Evolutionary conservation across 2,888 invertebrate species (phyloP), one percentile per base, ranked within the genome.

Genomic region (Operophtera brumata): DNA sequence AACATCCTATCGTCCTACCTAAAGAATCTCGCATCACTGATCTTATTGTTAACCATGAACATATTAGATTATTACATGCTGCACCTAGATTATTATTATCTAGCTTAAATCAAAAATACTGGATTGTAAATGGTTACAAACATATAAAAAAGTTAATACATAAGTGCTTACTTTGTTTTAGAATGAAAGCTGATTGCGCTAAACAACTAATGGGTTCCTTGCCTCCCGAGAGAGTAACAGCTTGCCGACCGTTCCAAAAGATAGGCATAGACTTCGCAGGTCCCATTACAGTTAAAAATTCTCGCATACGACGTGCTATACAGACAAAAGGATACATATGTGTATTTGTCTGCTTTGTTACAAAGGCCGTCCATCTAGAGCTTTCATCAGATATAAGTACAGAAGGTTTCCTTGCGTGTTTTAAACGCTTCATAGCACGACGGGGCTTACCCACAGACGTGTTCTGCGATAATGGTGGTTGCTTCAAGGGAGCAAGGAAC

Each of bases 141-240:
- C n/a, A 50, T 40, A 41, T 67, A 4, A 67, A 65, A 51, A 64
- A 61, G 9, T 4, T 64, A 12, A 47, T 47, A 12, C 47, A 60
- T 25, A 61, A 61, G 49, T 67, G 65, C 53, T 7, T 61, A 6
- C 50, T 20, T 5, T 65, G 67, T 59, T 61, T 57, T 28, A 62
- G 59, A 42, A 39, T 60, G 2, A 63, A 61, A 28, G 62, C 57
- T 2, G 26, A 26, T 6, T 28, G 51, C 12, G 42, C 54, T 7
- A 54, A 54, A 7, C 63, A 65, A 43, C 46, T 65, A 8, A 65
- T 65, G 61, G 65, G 61, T 2, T 35, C 25, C 6, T 25, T 37
- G 37, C 47, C n/a, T 12, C 47, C 11, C 20, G 61, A 10, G 43
- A 36, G 52, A 58, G 1, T 58, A 11, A 53, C 34, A n/a, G 34